These are phyloP conservation scores for Microtus oregoni DNA, from an alignment of 2,113 vertebrate species.

Conservation along the genomic window DNA sequence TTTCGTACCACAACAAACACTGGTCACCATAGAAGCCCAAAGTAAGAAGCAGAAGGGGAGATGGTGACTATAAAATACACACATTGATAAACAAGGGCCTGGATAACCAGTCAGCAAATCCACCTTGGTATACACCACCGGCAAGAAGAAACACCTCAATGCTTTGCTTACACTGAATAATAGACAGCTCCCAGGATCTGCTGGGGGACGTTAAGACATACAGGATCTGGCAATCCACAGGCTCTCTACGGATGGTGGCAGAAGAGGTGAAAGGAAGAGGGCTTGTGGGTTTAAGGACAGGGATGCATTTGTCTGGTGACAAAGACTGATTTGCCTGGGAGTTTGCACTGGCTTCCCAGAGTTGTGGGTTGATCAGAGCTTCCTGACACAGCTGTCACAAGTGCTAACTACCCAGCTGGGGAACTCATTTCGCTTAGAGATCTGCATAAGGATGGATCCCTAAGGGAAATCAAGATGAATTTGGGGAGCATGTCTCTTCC, in stretches of 20 bases:
- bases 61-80: not conserved
- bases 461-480: not conserved
- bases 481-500: not conserved
- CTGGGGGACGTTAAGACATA: not conserved
- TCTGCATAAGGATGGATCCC: not conserved
- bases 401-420: not conserved
- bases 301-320: not conserved
- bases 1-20: not conserved
- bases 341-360: not conserved
- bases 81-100: not conserved
- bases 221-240: not conserved
- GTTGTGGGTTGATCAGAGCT: rapidly evolving
- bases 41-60: constrained; percentile 30
- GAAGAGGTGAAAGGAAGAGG: constrained; percentile 18
- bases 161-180: constrained; percentile 57
- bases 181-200: not conserved
- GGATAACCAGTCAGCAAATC: not conserved
- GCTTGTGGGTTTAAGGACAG: not conserved
- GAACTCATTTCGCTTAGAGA: not conserved
- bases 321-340: not conserved
- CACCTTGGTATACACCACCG: not conserved
- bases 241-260: not conserved
- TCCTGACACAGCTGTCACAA: rapidly evolving
- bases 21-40: not conserved
- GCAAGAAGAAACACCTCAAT: constrained; percentile 62